Conservation (phyloP, 2,888 invertebrate species). For the Cataglyphis rosenhaueri region DNA sequence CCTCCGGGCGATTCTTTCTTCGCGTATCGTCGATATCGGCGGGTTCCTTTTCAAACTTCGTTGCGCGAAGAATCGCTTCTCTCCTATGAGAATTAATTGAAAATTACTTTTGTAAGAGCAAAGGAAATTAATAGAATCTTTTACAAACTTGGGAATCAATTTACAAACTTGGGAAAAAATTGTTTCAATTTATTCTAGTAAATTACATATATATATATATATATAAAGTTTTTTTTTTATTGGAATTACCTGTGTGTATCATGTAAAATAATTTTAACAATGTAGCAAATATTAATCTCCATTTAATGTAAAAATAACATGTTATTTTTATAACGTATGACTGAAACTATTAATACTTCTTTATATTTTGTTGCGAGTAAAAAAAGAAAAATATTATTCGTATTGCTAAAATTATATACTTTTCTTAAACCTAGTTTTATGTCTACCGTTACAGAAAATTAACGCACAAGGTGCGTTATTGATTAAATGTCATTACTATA, state of each 20-base stretch:
- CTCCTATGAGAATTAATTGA: not conserved
- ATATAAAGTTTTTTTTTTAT: not conserved
- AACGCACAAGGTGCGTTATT: conserved; percentile 10
- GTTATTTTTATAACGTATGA: not conserved
- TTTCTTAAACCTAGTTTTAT: conserved; percentile 19
- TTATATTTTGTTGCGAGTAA: not conserved
- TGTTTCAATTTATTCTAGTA: not conserved
- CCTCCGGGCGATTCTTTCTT: not conserved
- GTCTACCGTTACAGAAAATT: conserved; percentile 5
- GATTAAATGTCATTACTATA: conserved; percentile 34
- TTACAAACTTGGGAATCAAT: not conserved
- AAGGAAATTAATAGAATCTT: not conserved
- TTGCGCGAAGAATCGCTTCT: conserved; percentile 1
- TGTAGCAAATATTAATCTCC: not conserved
- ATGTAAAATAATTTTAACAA: not conserved
- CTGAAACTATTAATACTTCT: not conserved
- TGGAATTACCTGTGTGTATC: not conserved
- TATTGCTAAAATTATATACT: not conserved
- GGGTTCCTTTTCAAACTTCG: conserved; percentile 2
- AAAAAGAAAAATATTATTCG: not conserved
- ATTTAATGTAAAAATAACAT: not conserved
- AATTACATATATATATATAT: not conserved
- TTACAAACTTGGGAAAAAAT: not conserved
- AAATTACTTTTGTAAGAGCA: conserved; percentile 7
- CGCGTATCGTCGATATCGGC: conserved; percentile 1